phyloP scores from a whole-genome alignment of 2,113 vertebrate genomes.

The Thamnophis sirtalis region DNA sequence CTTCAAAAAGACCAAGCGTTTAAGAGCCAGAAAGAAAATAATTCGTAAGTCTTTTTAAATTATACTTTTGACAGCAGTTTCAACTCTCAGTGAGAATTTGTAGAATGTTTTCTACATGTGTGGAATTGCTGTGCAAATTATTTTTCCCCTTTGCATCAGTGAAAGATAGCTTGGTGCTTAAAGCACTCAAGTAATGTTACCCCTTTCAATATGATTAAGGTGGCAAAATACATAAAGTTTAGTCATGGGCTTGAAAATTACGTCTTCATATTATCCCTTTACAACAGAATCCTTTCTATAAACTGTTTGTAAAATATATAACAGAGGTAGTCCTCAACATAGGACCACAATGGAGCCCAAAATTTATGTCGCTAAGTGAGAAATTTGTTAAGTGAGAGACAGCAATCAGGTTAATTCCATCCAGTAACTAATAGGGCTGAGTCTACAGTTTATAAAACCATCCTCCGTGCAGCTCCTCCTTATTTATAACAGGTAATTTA shows the following conservation, averaged over 20 bases:
- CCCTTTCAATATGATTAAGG: background rate
- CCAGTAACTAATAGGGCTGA: too few relatives aligned
- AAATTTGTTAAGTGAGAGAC: background rate
- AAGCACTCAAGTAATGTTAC: background rate
- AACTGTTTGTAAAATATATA: too few relatives aligned
- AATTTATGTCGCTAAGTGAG: background rate
- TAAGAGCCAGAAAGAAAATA: constrained; percentile 87
- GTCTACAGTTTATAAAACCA: too few relatives aligned
- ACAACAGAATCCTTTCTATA: background rate
- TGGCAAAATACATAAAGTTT: background rate
- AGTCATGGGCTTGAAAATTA: background rate
- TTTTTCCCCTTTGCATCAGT: background rate
- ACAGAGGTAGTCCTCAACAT: background rate
- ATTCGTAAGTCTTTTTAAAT: constrained; percentile 75
- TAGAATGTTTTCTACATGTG: background rate
- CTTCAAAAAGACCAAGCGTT: constrained; percentile 79
- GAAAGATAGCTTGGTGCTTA: background rate
- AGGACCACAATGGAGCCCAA: background rate
- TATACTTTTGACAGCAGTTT: background rate
- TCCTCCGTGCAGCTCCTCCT: too few relatives aligned
- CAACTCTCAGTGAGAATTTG: background rate
- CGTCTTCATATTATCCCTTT: background rate
- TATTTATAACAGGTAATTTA: background rate
- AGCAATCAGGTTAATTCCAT: too few relatives aligned
- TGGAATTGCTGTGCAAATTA: background rate